Percentiles rank a stretch among this genome's conserved stretches.
Conservation (phyloP, 2,113 vertebrate genomes). For the Merops nubicus region DNA sequence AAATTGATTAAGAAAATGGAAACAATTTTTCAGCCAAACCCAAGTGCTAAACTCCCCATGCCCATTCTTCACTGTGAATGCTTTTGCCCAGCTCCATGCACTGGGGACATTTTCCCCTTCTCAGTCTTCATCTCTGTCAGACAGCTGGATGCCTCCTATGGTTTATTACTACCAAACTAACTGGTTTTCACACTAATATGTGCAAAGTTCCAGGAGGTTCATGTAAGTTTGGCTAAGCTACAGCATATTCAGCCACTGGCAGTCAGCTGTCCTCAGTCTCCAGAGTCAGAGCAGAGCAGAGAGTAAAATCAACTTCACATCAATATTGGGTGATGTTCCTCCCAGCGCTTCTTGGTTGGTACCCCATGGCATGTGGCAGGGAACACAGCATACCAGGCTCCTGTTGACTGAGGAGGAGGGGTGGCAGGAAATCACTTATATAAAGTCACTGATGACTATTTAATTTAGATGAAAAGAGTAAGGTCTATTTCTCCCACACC, state of each 20-base stretch:
- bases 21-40: not conserved
- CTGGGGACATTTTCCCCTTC: not conserved
- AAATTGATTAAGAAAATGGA: not conserved
- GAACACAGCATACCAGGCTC: not conserved
- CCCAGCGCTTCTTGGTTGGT: not conserved
- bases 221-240: not conserved
- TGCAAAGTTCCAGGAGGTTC: not conserved
- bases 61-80: not conserved
- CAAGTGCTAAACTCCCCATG: rapidly evolving
- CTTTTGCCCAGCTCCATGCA: not conserved
- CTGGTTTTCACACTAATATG: not conserved
- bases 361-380: not conserved
- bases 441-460: not conserved
- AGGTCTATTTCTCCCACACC: not conserved
- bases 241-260: not conserved
- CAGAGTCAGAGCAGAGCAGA: not conserved
- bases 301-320: not conserved
- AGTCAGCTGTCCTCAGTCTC: not conserved
- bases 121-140: not conserved
- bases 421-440: not conserved
- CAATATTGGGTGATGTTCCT: not conserved
- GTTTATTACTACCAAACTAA: not conserved
- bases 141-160: not conserved
- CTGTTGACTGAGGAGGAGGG: rapidly evolving
- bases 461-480: rapidly evolving